phyloP scores from a whole-genome alignment of 2,888 invertebrate genomes.

The Dasypolia templi region DNA sequence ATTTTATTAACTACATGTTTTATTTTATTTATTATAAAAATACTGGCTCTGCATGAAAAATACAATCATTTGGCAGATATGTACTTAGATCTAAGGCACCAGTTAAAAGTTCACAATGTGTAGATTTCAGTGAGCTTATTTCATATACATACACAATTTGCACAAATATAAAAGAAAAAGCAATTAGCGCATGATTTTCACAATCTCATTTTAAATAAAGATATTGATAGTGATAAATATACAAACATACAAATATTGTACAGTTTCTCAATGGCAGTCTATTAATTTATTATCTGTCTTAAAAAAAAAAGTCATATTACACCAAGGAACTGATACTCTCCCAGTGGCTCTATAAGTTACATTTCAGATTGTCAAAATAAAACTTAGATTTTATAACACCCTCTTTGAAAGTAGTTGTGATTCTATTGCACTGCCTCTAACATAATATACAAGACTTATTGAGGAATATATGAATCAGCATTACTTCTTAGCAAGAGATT shows the following conservation, averaged over 20 bases:
- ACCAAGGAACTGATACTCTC: slow-evolving; percentile 29
- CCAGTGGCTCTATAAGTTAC: slow-evolving; percentile 34
- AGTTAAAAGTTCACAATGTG: slow-evolving; percentile 14
- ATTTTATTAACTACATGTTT: slow-evolving; percentile 50
- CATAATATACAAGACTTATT: slow-evolving; percentile 21
- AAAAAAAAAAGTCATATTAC: slow-evolving; percentile 19
- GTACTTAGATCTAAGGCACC: slow-evolving; percentile 52
- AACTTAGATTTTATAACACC: slow-evolving; percentile 18
- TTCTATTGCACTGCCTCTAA: slow-evolving; percentile 41
- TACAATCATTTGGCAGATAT: slow-evolving; percentile 52
- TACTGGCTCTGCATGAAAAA: slow-evolving; percentile 54
- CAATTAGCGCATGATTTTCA: not conserved
- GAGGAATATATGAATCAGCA: not conserved
- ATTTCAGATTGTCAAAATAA: slow-evolving; percentile 34
- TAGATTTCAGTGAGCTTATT: slow-evolving; percentile 21
- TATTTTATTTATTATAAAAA: slow-evolving; percentile 53
- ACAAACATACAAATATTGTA: slow-evolving; percentile 52
- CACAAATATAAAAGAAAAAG: slow-evolving; percentile 12
- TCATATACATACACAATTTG: slow-evolving; percentile 18
- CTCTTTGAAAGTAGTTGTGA: slow-evolving; percentile 39
- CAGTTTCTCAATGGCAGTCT: slow-evolving; percentile 19
- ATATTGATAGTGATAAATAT: slow-evolving; percentile 59
- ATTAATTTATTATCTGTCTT: slow-evolving; percentile 11
- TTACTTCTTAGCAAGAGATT: slow-evolving; percentile 92
- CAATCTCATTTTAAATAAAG: not conserved